Percentiles rank a stretch among this genome's conserved stretches.
phyloP scores from a whole-genome alignment of 2,888 invertebrate genomes.

The Aleiodes testaceus region DNA sequence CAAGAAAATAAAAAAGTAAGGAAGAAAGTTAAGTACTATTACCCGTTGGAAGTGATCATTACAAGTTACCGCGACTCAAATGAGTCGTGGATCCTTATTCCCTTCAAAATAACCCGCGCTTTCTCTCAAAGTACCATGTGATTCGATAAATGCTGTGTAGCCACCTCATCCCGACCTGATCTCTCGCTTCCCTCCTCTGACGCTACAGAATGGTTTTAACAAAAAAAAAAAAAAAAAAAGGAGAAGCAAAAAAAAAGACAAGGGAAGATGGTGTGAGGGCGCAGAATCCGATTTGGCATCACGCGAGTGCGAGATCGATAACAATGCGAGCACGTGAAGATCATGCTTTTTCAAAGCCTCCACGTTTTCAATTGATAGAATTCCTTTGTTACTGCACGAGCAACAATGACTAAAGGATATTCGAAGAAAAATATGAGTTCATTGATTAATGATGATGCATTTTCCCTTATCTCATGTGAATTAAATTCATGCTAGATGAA shows the following conservation, averaged over 20 bases:
- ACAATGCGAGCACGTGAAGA: conserved; percentile 65
- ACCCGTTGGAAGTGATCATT: conserved; percentile 41
- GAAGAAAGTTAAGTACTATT: conserved; percentile 39
- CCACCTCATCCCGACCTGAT: conserved; percentile 30
- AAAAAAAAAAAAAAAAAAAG: conserved; percentile 29
- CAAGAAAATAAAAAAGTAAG: conserved; percentile 23
- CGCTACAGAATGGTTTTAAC: conserved; percentile 9
- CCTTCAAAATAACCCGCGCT: conserved; percentile 42
- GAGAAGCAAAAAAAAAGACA: conserved; percentile 26
- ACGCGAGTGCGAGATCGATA: conserved; percentile 60
- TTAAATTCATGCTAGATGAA: conserved; percentile 22
- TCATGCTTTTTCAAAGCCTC: conserved; percentile 56
- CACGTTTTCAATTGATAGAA: not conserved
- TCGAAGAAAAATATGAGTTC: no score
- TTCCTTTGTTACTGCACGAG: not conserved
- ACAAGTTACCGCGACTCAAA: conserved; percentile 30
- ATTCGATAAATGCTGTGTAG: conserved; percentile 55
- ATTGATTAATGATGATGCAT: no score
- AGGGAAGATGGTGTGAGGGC: conserved; percentile 52
- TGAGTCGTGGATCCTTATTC: conserved; percentile 35
- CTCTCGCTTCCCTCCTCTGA: conserved; percentile 28
- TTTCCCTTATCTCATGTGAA: conserved; percentile 17
- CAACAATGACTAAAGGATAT: no score
- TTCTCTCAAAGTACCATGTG: conserved; percentile 48
- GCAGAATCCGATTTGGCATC: conserved; percentile 63